Evolutionary conservation across 1,140 invertebrate species (phyloP), one percentile per base, ranked within the genome.

Genomic region (Drosophila sp.): DNA sequence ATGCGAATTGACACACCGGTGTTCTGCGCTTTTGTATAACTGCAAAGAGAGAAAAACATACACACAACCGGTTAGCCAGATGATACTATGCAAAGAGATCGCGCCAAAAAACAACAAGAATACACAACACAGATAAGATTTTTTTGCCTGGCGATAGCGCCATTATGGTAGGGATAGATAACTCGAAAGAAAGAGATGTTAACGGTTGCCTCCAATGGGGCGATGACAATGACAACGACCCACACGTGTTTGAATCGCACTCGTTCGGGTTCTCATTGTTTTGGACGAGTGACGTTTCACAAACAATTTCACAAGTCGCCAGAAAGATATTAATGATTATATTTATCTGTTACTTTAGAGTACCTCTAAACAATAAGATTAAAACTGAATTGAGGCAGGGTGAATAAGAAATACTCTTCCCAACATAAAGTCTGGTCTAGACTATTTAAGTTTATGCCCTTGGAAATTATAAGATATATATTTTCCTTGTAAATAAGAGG

Each of bases 1-100:
- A 97, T 59, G 98, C 97, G 93, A 99, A 99, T 93, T 98, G 97
- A 92, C 97, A 98, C 66, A 99, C 96, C 79, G 97, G 93, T 41
- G 97, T 97, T 91, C 95, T 96, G 91, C 96, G 95, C 92, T 97
- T 97, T 92, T 97, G 95, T 91, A 99, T 97, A 94, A 98, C 98
- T 99, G 94, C 77, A 90, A 91, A 76, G 65, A 75, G 72, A 78
- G 69, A 75, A 83, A 41, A 53, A 61, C 14, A 77, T 27, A 57
- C 40, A 77, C 51, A 46, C 7, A 43, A 34, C 29, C 36, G 63
- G 64, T 84, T 86, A 81, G 76, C 63, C 21, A 32, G 32, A 14
- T 54, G 25, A 50, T 50, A 59, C 59, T 63, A 72, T 40, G 51
- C 16, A 71, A 16, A 62, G 54, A 59, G 50, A 54, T 40, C 34